phyloP scores from a whole-genome alignment of 2,113 vertebrate species.

The Hepsetus odoe region DNA sequence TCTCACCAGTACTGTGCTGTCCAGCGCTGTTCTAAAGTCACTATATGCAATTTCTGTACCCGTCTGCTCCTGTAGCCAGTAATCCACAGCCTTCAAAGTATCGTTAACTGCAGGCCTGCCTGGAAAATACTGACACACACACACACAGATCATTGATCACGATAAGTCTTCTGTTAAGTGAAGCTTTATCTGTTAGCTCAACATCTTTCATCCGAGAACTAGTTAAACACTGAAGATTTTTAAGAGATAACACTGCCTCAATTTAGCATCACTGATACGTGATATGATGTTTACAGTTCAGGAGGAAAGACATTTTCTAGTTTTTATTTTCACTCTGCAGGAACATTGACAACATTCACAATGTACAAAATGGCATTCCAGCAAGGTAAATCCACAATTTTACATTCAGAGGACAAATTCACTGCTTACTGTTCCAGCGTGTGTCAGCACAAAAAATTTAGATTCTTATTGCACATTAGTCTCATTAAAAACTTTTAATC shows the following conservation, averaged over 20 bases:
- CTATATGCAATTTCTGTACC: slow-evolving; percentile 73
- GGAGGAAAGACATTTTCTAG: no score
- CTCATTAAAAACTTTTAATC: no score
- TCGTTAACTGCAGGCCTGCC: slow-evolving; percentile 82
- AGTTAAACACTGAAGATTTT: neutral
- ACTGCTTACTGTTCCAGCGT: no score
- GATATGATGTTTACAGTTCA: no score
- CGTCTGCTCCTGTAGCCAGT: slow-evolving; percentile 75
- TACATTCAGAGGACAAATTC: no score
- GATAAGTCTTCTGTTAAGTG: neutral
- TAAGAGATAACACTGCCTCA: neutral
- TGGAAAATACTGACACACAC: slow-evolving; percentile 82
- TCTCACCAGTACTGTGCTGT: slow-evolving; percentile 80
- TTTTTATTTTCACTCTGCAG: no score
- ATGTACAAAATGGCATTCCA: no score
- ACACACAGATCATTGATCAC: neutral
- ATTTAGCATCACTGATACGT: no score
- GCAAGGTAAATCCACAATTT: no score
- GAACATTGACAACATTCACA: no score
- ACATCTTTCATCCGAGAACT: neutral
- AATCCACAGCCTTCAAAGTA: slow-evolving; percentile 72
- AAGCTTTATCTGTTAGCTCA: neutral
- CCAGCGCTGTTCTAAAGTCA: slow-evolving; percentile 72
- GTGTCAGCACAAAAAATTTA: no score
- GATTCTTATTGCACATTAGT: no score